A percentile compares a stretch with the other conserved stretches of the same genome.
phyloP scores from a whole-genome alignment of 2,888 invertebrate species.

The Acrobasis consociella region DNA sequence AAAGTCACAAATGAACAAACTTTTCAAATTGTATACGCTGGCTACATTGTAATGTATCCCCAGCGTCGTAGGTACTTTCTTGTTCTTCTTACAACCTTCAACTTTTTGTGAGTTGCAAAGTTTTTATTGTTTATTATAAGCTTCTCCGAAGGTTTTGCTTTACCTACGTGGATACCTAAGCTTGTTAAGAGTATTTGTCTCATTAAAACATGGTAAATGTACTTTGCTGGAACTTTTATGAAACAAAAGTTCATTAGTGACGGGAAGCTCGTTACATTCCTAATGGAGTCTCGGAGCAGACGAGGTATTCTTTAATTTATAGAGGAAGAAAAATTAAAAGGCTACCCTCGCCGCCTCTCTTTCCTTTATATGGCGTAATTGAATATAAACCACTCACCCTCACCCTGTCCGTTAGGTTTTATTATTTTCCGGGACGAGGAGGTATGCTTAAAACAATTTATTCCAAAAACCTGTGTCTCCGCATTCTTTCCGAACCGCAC shows the following conservation, averaged over 20 bases:
- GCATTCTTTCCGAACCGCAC: neutral
- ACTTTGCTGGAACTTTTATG: conserved; percentile 6
- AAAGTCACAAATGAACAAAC: conserved; percentile 17
- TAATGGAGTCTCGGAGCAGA: conserved; percentile 8
- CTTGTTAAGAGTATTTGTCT: neutral
- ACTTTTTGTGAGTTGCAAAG: conserved; percentile 5
- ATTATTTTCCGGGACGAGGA: conserved; percentile 15
- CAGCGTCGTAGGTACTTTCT: conserved; percentile 5
- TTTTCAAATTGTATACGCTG: conserved; percentile 10
- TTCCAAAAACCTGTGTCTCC: neutral
- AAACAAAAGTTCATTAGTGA: conserved; percentile 2
- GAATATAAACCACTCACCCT: conserved; percentile 15
- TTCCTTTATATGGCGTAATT: conserved; percentile 16
- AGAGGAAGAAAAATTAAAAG: conserved; percentile 17
- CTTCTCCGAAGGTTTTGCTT: neutral
- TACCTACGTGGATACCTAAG: neutral
- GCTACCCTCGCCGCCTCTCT: neutral
- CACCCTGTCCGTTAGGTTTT: conserved; percentile 26
- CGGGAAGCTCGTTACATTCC: conserved; percentile 10
- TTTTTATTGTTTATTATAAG: conserved; percentile 4
- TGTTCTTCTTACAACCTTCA: conserved; percentile 12
- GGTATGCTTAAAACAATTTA: neutral
- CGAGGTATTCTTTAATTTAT: conserved; percentile 16
- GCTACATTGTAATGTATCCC: conserved; percentile 8
- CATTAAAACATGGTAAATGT: conserved; percentile 3